These are phyloP conservation scores for Neolamprologus variostigma DNA, from an alignment of 2,113 vertebrate species.

Conservation along the genomic window DNA sequence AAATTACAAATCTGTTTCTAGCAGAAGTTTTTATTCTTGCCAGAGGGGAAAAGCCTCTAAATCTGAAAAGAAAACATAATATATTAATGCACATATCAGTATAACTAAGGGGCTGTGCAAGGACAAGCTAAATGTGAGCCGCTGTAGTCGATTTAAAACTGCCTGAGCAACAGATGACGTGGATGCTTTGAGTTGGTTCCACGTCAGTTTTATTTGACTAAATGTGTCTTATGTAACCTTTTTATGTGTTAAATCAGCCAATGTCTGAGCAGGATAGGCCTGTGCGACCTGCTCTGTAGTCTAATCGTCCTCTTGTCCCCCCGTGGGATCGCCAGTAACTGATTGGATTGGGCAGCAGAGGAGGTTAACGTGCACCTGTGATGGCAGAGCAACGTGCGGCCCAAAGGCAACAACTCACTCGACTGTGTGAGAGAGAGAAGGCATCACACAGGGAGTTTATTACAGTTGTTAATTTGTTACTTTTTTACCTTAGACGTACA, in stretches of 20 bases:
- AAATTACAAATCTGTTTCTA: not conserved
- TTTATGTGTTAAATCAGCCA: not conserved
- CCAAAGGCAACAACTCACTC: not conserved
- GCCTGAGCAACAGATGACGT: too few relatives aligned
- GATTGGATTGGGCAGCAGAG: not conserved
- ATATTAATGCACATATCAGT: not conserved
- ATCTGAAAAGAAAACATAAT: not conserved
- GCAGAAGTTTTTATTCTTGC: not conserved
- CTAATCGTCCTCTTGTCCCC: not conserved
- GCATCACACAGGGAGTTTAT: not conserved
- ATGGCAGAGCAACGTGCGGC: accelerated
- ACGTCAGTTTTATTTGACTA: not conserved
- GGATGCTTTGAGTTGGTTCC: not conserved
- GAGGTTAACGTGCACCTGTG: not conserved
- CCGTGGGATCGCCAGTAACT: not conserved
- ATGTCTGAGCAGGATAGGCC: not conserved
- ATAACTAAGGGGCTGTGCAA: not conserved
- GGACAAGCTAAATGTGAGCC: not conserved
- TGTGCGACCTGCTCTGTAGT: not conserved
- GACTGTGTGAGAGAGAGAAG: not conserved
- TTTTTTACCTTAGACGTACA: not conserved
- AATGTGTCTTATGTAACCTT: not conserved
- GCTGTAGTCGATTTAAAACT: not conserved
- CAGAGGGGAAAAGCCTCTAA: not conserved
- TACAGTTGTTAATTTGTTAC: not conserved